Evolutionary conservation across 2,888 invertebrate genomes (phyloP), one percentile per base, ranked within the genome.

Genomic region (Tanypteryx hageni): DNA sequence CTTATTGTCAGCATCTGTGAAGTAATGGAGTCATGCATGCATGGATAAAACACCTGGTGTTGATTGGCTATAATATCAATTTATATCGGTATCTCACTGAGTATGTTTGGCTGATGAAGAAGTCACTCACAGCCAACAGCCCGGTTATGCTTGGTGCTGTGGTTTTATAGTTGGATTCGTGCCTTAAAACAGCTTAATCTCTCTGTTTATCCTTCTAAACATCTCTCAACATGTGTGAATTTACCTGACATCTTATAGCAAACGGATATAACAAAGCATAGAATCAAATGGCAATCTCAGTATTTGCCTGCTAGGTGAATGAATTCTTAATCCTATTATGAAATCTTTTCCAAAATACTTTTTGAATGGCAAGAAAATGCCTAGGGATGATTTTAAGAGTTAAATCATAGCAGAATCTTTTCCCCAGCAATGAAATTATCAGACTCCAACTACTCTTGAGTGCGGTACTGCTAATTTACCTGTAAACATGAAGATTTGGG

Each of bases 141-240:
- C 89, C 89, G 89, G 89, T 89, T 89, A 89, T 44, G 64, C 89
- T 61, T 89, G 89, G 89, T 89, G 89, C 89, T 89, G 89, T 89
- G 89, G 89, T 89, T 93, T 93, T 93, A 92, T 92, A 92, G 93
- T 93, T 93, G 93, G 93, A 93, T 93, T 93, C 92, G 93, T 93
- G 93, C 93, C 93, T 93, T 93, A 93, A 93, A 93, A 93, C 93
- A 93, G 93, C 92, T 93, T 92, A 92, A 59, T 92, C 76, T 93
- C 93, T 93, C 93, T 92, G 86, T 92, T 93, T 92, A 92, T 92
- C 92, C 89, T 92, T 92, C 68, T 64, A 83, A 92, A 92, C 92
- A 92, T 93, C 92, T 92, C 92, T 59, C 91, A 92, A 44, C 89
- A 83, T 93, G 84, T 92, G 83, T 92, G 44, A 92, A 85, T 83